Percentiles rank a stretch among this genome's conserved stretches.
Conservation (phyloP, 2,113 vertebrate genomes). For the Abramis brama region DNA sequence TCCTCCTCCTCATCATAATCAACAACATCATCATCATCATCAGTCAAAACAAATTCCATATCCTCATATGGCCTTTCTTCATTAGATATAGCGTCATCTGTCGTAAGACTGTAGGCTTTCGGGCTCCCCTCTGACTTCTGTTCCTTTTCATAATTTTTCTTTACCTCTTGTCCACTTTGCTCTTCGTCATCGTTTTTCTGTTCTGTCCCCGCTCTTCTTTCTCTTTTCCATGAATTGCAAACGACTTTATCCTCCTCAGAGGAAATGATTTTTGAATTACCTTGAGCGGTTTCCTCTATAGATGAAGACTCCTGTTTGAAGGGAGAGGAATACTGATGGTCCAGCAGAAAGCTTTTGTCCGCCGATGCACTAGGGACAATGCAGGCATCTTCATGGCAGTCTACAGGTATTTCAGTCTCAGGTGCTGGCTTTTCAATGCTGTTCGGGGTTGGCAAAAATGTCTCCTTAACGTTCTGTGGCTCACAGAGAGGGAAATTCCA, state of each 20-base stretch:
- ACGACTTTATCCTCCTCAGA: neutral
- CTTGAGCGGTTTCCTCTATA: neutral
- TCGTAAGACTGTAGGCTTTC: neutral
- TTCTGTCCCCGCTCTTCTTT: neutral
- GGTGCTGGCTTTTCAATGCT: neutral
- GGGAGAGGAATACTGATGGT: neutral
- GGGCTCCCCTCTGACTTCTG: neutral
- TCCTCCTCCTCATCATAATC: neutral
- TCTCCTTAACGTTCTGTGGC: slow-evolving; percentile 43
- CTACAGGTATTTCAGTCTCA: neutral
- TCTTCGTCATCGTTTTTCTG: neutral
- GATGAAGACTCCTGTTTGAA: neutral
- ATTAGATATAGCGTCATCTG: neutral
- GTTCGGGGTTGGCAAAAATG: slow-evolving; percentile 39
- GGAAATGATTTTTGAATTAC: neutral
- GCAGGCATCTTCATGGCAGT: neutral
- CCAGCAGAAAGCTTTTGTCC: neutral
- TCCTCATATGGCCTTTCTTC: slow-evolving; percentile 33
- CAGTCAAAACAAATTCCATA: neutral
- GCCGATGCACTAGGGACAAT: neutral
- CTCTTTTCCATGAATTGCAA: too few relatives aligned
- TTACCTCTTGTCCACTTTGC: neutral
- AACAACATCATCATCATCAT: slow-evolving; percentile 6
- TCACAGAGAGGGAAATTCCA: slow-evolving; percentile 55
- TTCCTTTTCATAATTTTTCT: neutral